Conservation (phyloP, 2,888 invertebrate genomes). For the Nasonovia ribisnigri region DNA sequence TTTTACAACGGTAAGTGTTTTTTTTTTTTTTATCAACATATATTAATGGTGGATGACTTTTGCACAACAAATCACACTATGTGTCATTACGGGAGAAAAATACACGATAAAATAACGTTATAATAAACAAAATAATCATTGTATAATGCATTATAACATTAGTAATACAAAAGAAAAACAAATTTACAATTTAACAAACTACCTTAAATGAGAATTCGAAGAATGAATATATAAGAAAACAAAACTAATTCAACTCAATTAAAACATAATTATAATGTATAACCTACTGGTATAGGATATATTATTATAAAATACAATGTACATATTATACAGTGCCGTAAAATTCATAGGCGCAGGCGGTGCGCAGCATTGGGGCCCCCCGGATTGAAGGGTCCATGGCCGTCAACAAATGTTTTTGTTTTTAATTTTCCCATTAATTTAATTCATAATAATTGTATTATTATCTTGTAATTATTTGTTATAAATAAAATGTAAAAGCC, state of each 20-base stretch:
- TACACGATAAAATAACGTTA: neutral
- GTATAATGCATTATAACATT: neutral
- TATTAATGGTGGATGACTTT: neutral
- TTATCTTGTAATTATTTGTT: too few relatives aligned
- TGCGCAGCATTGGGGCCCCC: too few relatives aligned
- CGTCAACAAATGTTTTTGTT: too few relatives aligned
- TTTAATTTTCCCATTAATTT: too few relatives aligned
- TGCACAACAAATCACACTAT: slow-evolving; percentile 2
- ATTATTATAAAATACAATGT: too few relatives aligned
- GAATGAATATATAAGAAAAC: neutral
- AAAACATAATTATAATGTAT: neutral
- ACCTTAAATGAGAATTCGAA: neutral
- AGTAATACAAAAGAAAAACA: slow-evolving; percentile 5
- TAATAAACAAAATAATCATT: slow-evolving; percentile 24
- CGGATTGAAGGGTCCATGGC: too few relatives aligned
- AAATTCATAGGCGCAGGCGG: too few relatives aligned
- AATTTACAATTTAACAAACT: neutral
- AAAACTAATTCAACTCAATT: neutral
- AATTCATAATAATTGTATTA: too few relatives aligned
- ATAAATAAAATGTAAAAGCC: too few relatives aligned
- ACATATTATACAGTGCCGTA: too few relatives aligned
- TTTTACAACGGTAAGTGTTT: neutral
- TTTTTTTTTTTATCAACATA: slow-evolving; percentile 7
- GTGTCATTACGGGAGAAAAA: neutral
- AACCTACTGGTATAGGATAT: too few relatives aligned